These are phyloP conservation scores for Branchinecta sandiegonensis DNA, from an alignment of 2,888 invertebrate genomes.

Conservation along the genomic window DNA sequence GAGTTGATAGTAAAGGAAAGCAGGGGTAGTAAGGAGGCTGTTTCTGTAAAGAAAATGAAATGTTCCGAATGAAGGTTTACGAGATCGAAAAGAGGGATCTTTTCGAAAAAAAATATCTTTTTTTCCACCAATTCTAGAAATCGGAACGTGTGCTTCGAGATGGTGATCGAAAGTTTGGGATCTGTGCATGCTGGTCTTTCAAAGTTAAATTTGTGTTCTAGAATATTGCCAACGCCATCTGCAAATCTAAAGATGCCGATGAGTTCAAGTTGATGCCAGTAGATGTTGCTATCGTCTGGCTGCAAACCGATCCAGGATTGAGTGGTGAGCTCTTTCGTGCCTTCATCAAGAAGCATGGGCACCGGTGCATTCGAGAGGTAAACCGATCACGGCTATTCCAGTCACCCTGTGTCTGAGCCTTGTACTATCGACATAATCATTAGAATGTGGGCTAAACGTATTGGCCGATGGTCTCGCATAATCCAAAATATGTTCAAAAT, in stretches of 20 bases:
- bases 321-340: conserved; percentile 38
- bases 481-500: conserved; percentile 17
- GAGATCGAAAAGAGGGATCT: too few relatives aligned
- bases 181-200: too few relatives aligned
- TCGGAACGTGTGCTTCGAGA: too few relatives aligned
- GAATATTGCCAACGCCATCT: conserved; percentile 32
- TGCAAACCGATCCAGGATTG: conserved; percentile 40
- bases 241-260: conserved; percentile 39
- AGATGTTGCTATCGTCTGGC: conserved; percentile 43
- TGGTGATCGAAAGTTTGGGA: too few relatives aligned
- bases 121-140: too few relatives aligned
- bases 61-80: too few relatives aligned
- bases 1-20: conserved; percentile 17
- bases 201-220: conserved; percentile 28
- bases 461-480: conserved; percentile 20
- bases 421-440: too few relatives aligned
- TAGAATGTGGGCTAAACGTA: not conserved
- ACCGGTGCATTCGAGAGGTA: conserved; percentile 43
- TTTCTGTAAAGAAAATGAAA: too few relatives aligned
- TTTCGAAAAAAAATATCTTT: too few relatives aligned
- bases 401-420: too few relatives aligned
- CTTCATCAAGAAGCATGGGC: conserved; percentile 55
- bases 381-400: not conserved
- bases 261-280: conserved; percentile 33
- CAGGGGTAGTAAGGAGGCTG: too few relatives aligned